These are phyloP conservation scores for Scytalopus superciliaris DNA, from an alignment of 2,113 vertebrate genomes.

Conservation along the genomic window DNA sequence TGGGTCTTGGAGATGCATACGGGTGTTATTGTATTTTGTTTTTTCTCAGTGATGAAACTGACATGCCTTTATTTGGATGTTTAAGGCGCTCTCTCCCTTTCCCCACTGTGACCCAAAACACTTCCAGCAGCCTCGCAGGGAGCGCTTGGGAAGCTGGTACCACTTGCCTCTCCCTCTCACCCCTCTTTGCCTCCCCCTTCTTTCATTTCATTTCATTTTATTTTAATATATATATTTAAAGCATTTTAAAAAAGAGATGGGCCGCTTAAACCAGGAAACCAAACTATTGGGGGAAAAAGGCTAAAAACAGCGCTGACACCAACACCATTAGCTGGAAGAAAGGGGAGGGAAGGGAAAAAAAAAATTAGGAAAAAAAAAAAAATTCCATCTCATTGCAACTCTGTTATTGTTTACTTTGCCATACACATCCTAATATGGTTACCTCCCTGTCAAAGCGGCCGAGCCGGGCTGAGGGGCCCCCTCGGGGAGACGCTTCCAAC, in stretches of 20 bases:
- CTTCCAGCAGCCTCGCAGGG: conserved; percentile 60
- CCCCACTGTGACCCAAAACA: conserved; percentile 48
- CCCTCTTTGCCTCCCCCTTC: background rate
- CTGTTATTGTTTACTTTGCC: conserved; percentile 99
- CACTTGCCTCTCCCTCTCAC: background rate
- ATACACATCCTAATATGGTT: conserved; percentile 97
- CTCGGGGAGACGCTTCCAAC: conserved; percentile 83
- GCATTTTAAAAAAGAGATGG: conserved; percentile 8
- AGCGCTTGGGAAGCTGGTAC: conserved; percentile 75
- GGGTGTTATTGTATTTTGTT: background rate
- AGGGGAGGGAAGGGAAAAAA: too few species aligned
- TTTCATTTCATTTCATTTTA: background rate
- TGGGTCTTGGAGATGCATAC: background rate
- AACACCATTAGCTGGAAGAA: conserved; percentile 81
- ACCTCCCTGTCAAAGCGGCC: conserved; percentile 85
- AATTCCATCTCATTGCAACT: conserved; percentile 91
- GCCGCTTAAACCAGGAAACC: conserved; percentile 72
- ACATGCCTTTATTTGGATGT: conserved; percentile 64
- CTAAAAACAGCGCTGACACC: conserved; percentile 85
- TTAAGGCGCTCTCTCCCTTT: conserved; percentile 53
- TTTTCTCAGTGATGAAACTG: conserved; percentile 28
- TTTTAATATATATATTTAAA: background rate
- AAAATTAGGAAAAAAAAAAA: too few species aligned
- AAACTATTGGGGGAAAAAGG: conserved; percentile 71
- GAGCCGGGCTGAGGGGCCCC: conserved; percentile 82